Evolutionary conservation across 2,113 vertebrate genomes (phyloP).

Genomic region (Oceanites oceanicus): DNA sequence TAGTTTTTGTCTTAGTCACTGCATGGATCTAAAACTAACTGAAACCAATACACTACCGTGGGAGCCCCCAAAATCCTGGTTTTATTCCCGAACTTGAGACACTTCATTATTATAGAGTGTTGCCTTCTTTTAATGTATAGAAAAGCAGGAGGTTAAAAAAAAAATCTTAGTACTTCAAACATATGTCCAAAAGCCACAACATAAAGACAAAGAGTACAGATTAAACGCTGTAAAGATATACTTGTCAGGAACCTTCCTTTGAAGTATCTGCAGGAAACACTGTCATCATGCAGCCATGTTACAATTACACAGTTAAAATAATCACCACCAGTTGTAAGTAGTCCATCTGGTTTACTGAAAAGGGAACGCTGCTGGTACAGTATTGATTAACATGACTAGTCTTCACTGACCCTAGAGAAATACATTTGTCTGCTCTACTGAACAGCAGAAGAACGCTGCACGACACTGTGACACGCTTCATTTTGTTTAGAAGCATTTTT

Average conservation of each 20-base stretch:
- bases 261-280: conserved; percentile 57
- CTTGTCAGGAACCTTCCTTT: conserved; percentile 36
- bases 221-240: conserved; percentile 6
- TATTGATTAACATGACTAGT: conserved; percentile 33
- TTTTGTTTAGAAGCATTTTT: neutral
- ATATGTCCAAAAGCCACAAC: conserved; percentile 46
- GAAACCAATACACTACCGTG: neutral
- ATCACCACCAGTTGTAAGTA: conserved; percentile 50
- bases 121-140: neutral
- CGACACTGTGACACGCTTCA: fast-evolving
- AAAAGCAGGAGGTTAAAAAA: neutral
- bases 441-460: neutral
- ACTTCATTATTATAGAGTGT: neutral
- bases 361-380: conserved; percentile 35
- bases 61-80: neutral
- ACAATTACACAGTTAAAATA: conserved; percentile 61
- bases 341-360: conserved; percentile 48
- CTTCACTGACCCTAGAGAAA: conserved; percentile 40
- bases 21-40: neutral
- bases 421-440: conserved; percentile 15
- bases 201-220: conserved; percentile 28
- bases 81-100: neutral
- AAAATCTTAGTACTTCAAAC: conserved; percentile 14
- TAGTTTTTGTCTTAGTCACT: neutral
- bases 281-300: conserved; percentile 59